phyloP scores from a whole-genome alignment of 2,113 vertebrate species.

The Carassius gibelio region DNA sequence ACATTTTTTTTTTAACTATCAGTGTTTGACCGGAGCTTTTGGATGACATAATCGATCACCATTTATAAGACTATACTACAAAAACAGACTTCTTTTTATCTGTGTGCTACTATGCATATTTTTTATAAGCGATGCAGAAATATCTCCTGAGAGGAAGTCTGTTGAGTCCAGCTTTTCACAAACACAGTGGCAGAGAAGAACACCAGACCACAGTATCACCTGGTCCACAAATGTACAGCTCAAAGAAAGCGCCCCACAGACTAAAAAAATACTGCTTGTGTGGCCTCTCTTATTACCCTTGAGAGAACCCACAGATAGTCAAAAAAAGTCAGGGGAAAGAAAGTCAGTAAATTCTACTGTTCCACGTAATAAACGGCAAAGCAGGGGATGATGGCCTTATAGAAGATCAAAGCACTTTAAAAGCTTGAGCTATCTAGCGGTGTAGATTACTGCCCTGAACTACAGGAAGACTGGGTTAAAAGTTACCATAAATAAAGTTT shows the following conservation, averaged over 20 bases:
- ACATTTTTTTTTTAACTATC: not conserved
- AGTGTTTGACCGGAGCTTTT: not conserved
- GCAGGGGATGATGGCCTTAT: constrained; percentile 45
- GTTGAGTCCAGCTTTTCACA: not conserved
- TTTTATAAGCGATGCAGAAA: not conserved
- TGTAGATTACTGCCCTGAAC: constrained; percentile 50
- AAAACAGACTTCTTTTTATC: not conserved
- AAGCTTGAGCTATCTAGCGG: constrained; percentile 49
- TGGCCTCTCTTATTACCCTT: constrained; percentile 38
- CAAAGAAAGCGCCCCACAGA: constrained; percentile 12
- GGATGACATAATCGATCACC: not conserved
- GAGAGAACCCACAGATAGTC: constrained; percentile 32
- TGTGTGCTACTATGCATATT: not conserved
- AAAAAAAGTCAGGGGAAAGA: constrained; percentile 45
- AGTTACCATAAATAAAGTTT: constrained; percentile 43
- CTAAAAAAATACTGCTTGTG: constrained; percentile 25
- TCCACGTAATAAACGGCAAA: constrained; percentile 58
- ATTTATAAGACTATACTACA: not conserved
- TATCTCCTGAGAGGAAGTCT: not conserved
- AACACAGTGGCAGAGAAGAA: constrained; percentile 21
- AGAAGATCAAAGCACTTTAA: constrained; percentile 49
- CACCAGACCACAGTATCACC: constrained; percentile 27
- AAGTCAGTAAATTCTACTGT: constrained; percentile 49
- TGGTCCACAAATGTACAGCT: constrained; percentile 30
- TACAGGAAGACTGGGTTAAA: constrained; percentile 46